A percentile compares a stretch with the other conserved stretches of the same genome.
phyloP scores from a whole-genome alignment of 35 echinoderm and acorn worm genomes.

The Ptychodera flava region DNA sequence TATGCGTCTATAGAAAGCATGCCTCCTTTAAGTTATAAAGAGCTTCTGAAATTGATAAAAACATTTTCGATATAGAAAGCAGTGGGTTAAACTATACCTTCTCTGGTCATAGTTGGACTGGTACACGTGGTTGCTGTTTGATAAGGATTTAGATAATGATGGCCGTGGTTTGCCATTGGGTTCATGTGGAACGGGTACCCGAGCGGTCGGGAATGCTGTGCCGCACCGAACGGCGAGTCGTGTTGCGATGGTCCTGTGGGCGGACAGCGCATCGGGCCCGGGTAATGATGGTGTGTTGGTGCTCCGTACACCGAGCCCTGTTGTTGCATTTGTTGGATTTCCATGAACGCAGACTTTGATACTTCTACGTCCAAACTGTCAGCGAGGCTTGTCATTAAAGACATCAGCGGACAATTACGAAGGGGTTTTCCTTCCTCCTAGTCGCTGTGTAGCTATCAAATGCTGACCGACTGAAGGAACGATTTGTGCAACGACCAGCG shows the following conservation, averaged over 20 bases:
- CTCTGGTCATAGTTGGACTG: not conserved
- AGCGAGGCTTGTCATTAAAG: not conserved
- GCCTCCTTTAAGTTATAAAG: no score
- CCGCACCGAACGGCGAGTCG: not conserved
- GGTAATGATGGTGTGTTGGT: not conserved
- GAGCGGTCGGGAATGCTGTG: conserved; percentile 4
- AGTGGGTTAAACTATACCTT: no score
- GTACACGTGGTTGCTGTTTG: conserved; percentile 4
- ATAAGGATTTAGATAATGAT: conserved; percentile 7
- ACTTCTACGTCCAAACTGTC: not conserved
- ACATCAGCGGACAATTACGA: not conserved
- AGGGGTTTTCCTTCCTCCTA: not conserved
- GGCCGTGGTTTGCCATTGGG: not conserved
- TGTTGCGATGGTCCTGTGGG: not conserved
- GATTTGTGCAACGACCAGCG: not conserved
- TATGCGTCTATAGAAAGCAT: no score
- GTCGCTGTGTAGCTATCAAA: not conserved
- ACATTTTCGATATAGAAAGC: no score
- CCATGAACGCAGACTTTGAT: conserved; percentile 15
- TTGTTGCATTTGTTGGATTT: conserved; percentile 20
- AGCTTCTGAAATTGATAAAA: no score
- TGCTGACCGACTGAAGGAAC: not conserved
- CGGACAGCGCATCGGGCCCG: not conserved
- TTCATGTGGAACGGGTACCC: conserved; percentile 18
- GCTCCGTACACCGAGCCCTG: not conserved